These are phyloP conservation scores for Plectrocnemia conspersa DNA, from an alignment of 1,140 invertebrate species.

Conservation along the genomic window DNA sequence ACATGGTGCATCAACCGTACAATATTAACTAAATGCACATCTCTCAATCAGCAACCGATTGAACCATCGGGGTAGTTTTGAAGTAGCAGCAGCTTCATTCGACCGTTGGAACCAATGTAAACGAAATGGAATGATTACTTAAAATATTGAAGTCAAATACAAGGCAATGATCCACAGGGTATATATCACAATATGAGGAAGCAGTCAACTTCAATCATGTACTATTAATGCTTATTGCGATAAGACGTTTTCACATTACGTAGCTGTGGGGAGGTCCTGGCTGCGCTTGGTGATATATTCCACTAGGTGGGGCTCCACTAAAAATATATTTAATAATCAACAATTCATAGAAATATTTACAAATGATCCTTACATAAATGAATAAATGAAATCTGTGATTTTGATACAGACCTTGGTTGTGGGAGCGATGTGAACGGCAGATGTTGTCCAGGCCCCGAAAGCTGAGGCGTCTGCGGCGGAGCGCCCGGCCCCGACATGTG, in stretches of 20 bases:
- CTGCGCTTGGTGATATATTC: constrained; percentile 24
- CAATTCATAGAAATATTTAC: not conserved
- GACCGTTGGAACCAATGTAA: not conserved
- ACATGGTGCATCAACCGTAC: not conserved
- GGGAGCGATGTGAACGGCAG: constrained; percentile 1
- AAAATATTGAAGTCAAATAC: constrained; percentile 20
- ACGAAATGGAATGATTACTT: constrained; percentile 26
- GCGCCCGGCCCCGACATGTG: constrained; percentile 19
- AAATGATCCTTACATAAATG: not conserved
- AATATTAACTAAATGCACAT: not conserved
- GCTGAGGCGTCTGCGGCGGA: constrained; percentile 12
- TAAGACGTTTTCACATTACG: constrained; percentile 26
- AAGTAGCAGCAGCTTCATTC: no score
- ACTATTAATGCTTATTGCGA: not conserved
- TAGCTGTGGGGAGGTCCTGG: constrained; percentile 27
- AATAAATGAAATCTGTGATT: not conserved
- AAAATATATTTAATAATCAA: not conserved
- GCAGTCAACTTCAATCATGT: not conserved
- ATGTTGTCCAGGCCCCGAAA: not conserved
- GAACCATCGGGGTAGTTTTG: not conserved
- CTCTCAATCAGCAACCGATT: not conserved
- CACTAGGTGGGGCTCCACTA: constrained; percentile 23
- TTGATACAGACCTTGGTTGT: constrained; percentile 2
- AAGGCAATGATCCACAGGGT: constrained; percentile 24
- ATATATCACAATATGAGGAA: constrained; percentile 14